A percentile compares a stretch with the other conserved stretches of the same genome.
phyloP scores from a whole-genome alignment of 2,888 invertebrate species.

The Plagiodera versicolora region DNA sequence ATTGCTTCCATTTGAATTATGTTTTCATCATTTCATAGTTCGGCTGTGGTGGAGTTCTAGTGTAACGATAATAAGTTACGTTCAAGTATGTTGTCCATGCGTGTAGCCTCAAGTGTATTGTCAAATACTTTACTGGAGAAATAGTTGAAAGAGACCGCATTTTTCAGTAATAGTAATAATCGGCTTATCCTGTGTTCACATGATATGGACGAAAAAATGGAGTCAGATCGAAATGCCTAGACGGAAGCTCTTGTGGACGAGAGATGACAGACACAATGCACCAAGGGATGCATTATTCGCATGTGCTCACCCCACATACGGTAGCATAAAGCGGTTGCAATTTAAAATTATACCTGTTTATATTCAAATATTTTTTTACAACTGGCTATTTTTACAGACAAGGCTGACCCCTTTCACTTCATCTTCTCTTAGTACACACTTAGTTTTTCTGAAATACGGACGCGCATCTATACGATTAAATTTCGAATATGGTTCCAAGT shows the following conservation, averaged over 20 bases:
- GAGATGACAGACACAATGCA: slow-evolving; percentile 31
- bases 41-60: no score
- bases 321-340: slow-evolving; percentile 37
- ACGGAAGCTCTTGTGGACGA: slow-evolving; percentile 31
- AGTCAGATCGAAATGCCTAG: slow-evolving; percentile 31
- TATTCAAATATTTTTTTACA: slow-evolving; percentile 45
- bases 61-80: no score
- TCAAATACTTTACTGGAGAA: no score
- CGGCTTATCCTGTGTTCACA: slow-evolving; percentile 7
- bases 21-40: no score
- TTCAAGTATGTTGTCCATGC: no score
- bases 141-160: no score
- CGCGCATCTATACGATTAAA: slow-evolving; percentile 34
- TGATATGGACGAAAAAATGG: slow-evolving; percentile 8
- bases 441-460: slow-evolving; percentile 40
- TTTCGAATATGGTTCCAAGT: slow-evolving; percentile 37
- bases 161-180: no score
- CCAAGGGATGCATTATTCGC: slow-evolving; percentile 21
- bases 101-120: no score
- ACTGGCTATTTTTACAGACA: slow-evolving; percentile 50
- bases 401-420: slow-evolving; percentile 44
- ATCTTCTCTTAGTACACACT: slow-evolving; percentile 40
- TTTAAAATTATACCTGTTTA: slow-evolving; percentile 50
- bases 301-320: slow-evolving; percentile 27
- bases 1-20: no score